phyloP scores from a whole-genome alignment of 2,888 invertebrate species.

The Acleris laterana region DNA sequence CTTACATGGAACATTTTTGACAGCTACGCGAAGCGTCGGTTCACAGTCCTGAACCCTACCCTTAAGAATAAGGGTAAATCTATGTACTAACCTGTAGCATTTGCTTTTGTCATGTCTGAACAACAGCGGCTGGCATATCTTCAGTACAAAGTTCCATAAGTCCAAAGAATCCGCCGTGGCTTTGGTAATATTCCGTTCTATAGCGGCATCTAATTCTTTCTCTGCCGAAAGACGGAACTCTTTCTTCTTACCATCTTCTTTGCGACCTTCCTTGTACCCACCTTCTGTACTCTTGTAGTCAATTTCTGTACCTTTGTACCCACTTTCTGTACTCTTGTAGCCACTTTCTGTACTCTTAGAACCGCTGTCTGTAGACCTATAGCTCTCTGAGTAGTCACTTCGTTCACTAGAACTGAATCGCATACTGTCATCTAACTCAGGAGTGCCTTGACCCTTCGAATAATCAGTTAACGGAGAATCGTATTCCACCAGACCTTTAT shows the following conservation, averaged over 20 bases:
- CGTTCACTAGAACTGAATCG: conserved; percentile 53
- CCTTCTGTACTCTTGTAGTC: conserved; percentile 42
- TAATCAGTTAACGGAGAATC: conserved; percentile 63
- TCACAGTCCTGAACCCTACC: no score
- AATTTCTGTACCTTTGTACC: conserved; percentile 49
- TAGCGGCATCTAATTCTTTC: conserved; percentile 53
- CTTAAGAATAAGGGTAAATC: no score
- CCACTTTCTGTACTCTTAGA: conserved; percentile 59
- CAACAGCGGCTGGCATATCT: conserved; percentile 76
- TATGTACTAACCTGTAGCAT: conserved; percentile 69
- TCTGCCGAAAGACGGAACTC: conserved; percentile 58
- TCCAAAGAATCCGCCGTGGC: conserved; percentile 70
- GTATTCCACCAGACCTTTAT: conserved; percentile 75
- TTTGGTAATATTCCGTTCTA: conserved; percentile 58
- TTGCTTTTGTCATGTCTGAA: conserved; percentile 76
- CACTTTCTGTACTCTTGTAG: conserved; percentile 58
- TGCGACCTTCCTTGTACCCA: conserved; percentile 40
- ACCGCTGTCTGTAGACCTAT: conserved; percentile 42
- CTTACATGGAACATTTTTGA: no score
- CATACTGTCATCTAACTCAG: conserved; percentile 66
- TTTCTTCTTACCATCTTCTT: conserved; percentile 37
- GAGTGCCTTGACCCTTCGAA: conserved; percentile 57
- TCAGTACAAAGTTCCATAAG: conserved; percentile 76
- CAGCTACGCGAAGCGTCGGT: no score
- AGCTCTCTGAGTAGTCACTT: conserved; percentile 58